Evolutionary conservation across 2,888 invertebrate species (phyloP).

Genomic region (Entomobrya multifasciata): DNA sequence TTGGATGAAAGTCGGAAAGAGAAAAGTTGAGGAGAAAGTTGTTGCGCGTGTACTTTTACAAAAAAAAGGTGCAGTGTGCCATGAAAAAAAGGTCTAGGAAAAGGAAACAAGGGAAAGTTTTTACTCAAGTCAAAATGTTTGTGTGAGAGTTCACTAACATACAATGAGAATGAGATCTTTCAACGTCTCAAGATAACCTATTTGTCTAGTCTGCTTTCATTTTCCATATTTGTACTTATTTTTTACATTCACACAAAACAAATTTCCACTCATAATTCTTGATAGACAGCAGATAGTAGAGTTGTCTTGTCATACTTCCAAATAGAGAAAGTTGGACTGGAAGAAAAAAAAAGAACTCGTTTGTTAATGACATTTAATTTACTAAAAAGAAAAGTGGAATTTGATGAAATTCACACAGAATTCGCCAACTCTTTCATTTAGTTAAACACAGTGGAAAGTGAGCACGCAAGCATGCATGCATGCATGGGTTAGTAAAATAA

Average conservation of each 20-base stretch:
- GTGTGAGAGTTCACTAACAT: background rate
- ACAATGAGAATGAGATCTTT: background rate
- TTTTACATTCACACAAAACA: background rate
- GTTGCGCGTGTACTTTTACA: background rate
- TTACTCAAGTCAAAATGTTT: constrained; percentile 20
- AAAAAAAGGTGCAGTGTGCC: background rate
- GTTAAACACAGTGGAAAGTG: too few species aligned
- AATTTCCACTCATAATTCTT: background rate
- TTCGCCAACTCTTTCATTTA: too few species aligned
- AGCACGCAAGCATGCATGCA: too few species aligned
- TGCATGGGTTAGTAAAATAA: too few species aligned
- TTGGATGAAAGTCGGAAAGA: background rate
- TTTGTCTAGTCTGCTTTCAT: background rate
- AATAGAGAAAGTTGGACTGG: too few species aligned
- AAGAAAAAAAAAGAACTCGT: too few species aligned
- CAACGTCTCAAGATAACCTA: background rate
- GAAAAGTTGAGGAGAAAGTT: constrained; percentile 37
- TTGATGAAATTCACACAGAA: too few species aligned
- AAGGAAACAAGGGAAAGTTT: constrained; percentile 6
- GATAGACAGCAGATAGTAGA: too few species aligned
- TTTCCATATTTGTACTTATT: background rate
- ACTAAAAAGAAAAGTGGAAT: too few species aligned
- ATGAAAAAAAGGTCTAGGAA: constrained; percentile 32
- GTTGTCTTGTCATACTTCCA: too few species aligned
- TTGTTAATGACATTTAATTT: too few species aligned